Evolutionary conservation across 2,797 vertebrate genomes (phyloP).

Genomic region (Enteromius mattozi): DNA sequence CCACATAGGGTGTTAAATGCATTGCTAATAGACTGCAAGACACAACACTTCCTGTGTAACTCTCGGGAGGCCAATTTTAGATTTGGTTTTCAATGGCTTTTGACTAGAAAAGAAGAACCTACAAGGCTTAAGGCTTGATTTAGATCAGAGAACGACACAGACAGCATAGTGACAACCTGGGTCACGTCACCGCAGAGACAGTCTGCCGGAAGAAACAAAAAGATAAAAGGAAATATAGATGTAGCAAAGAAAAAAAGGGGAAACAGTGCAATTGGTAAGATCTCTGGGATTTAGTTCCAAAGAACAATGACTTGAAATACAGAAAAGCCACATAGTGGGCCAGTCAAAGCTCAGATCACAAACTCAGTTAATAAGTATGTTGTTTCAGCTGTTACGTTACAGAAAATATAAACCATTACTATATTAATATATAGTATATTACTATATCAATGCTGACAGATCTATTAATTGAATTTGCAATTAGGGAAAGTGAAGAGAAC

Average conservation of each 20-base stretch:
- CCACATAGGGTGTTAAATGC: conserved; percentile 24
- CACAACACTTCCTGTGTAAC: conserved; percentile 19
- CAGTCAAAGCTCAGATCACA: conserved; percentile 37
- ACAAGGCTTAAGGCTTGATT: conserved; percentile 13
- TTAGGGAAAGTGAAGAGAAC: no score
- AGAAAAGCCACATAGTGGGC: conserved; percentile 1
- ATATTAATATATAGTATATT: no score
- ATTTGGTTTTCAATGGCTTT: conserved; percentile 40
- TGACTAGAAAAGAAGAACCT: conserved; percentile 13
- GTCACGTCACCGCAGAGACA: conserved; percentile 19
- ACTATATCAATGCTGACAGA: no score
- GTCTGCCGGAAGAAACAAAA: neutral
- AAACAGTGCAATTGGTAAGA: neutral
- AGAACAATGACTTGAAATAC: conserved; percentile 19
- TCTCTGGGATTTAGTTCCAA: conserved; percentile 1
- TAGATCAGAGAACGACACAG: conserved; percentile 35
- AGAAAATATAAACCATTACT: no score
- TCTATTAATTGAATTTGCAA: no score
- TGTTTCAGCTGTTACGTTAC: no score
- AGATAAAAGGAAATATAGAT: conserved; percentile 32
- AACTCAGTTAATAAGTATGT: neutral
- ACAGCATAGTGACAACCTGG: conserved; percentile 28
- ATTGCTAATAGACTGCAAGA: conserved; percentile 31
- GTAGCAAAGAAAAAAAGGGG: neutral
- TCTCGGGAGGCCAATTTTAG: conserved; percentile 30